phyloP scores from a whole-genome alignment of 2,113 vertebrate species.

The Ameiurus melas region DNA sequence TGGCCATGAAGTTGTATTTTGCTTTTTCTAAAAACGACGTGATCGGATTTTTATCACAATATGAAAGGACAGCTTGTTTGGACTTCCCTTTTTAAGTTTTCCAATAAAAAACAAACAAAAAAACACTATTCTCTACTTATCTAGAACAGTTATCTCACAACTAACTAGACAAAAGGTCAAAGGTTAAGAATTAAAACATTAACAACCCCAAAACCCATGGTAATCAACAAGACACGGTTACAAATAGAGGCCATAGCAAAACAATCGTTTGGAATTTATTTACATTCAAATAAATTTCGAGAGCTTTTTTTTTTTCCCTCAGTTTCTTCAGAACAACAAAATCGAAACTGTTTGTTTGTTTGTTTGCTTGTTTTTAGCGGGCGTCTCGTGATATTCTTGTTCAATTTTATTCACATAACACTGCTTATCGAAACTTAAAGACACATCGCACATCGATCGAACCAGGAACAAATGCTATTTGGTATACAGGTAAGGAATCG shows the following conservation, averaged over 20 bases:
- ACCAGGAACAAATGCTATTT: conserved; percentile 52
- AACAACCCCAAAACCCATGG: conserved; percentile 36
- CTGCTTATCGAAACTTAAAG: conserved; percentile 40
- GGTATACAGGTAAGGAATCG: conserved; percentile 61
- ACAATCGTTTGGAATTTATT: conserved; percentile 61
- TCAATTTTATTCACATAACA: conserved; percentile 32
- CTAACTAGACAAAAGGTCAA: conserved; percentile 52
- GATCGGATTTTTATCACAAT: conserved; percentile 49
- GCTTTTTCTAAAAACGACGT: conserved; percentile 34
- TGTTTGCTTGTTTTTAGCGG: not conserved
- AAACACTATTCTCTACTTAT: conserved; percentile 57
- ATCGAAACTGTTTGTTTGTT: not conserved
- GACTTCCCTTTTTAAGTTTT: conserved; percentile 35
- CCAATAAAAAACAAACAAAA: not conserved
- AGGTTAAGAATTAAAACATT: conserved; percentile 52
- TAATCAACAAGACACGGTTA: conserved; percentile 52
- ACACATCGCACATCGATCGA: conserved; percentile 33
- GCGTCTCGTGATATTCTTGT: not conserved
- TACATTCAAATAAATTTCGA: conserved; percentile 55
- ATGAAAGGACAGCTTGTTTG: conserved; percentile 58
- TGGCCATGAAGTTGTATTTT: conserved; percentile 49
- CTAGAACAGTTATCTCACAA: conserved; percentile 67
- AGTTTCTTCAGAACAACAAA: conserved; percentile 23
- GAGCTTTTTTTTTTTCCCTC: not conserved
- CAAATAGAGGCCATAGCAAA: conserved; percentile 66